Conservation (phyloP, 53 echinoderm and acorn worm genomes). For the Hippasteria phrygiana region DNA sequence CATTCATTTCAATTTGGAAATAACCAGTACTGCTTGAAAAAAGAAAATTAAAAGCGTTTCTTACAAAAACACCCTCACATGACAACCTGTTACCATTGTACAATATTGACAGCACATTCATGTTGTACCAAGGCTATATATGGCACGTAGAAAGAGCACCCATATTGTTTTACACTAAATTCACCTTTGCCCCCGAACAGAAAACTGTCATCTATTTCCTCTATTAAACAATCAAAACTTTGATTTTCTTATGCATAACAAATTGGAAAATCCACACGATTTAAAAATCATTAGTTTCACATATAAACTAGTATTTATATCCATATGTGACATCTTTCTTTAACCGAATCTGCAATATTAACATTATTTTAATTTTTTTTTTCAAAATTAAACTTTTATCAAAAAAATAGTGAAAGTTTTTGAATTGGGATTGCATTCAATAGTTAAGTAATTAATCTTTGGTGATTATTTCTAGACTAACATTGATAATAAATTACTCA, state of each 20-base stretch:
- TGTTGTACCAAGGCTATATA: neutral
- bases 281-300: neutral
- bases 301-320: neutral
- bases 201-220: too few species aligned
- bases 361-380: neutral
- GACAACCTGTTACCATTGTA: neutral
- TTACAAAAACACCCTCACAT: neutral
- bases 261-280: too few species aligned
- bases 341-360: neutral
- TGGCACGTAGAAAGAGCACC: slow-evolving; percentile 23
- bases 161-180: neutral
- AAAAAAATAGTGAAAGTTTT: neutral
- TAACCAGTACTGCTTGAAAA: slow-evolving; percentile 10
- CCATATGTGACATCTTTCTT: neutral
- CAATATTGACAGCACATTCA: neutral
- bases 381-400: neutral
- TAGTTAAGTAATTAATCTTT: slow-evolving; percentile 37
- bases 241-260: too few species aligned
- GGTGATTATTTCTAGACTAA: slow-evolving; percentile 24
- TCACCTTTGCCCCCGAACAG: too few species aligned
- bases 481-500: slow-evolving; percentile 47
- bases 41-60: neutral
- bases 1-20: neutral
- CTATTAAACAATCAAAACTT: too few species aligned
- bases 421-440: neutral